These are phyloP conservation scores for Tragelaphus oryx DNA, from an alignment of 2,797 vertebrate species.

Conservation along the genomic window DNA sequence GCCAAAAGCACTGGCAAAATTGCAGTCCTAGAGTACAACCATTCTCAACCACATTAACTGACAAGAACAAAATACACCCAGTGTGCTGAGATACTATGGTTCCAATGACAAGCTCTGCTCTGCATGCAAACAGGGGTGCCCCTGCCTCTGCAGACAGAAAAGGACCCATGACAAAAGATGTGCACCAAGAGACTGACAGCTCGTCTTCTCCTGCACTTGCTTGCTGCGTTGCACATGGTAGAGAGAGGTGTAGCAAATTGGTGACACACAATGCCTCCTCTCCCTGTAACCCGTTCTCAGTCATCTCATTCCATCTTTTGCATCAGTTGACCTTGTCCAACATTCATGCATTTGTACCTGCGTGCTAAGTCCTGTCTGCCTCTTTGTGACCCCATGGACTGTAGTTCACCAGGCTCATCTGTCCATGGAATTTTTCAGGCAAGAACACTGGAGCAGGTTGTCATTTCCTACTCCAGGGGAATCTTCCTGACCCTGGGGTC, in stretches of 20 bases:
- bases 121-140: conserved; percentile 44
- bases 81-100: neutral
- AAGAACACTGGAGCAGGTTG: neutral
- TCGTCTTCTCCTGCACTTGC: conserved; percentile 2
- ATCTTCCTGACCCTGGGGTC: neutral
- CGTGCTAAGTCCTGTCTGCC: neutral
- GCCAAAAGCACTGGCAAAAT: conserved; percentile 46
- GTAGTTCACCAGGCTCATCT: neutral
- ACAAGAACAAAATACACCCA: conserved; percentile 6
- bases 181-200: conserved; percentile 49
- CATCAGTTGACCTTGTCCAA: conserved; percentile 42
- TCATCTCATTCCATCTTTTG: neutral
- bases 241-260: neutral
- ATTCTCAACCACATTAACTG: conserved; percentile 40
- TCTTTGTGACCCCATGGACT: neutral
- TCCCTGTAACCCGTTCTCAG: neutral
- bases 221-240: neutral
- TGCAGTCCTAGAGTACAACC: neutral
- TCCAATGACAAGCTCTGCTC: conserved; percentile 22
- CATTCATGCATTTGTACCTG: neutral
- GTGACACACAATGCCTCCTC: neutral
- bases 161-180: conserved; percentile 48
- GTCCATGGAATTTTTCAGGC: neutral
- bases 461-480: neutral
- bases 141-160: conserved; percentile 3